Conservation (phyloP, 2,797 vertebrate genomes). For the Syngnathus acus region DNA sequence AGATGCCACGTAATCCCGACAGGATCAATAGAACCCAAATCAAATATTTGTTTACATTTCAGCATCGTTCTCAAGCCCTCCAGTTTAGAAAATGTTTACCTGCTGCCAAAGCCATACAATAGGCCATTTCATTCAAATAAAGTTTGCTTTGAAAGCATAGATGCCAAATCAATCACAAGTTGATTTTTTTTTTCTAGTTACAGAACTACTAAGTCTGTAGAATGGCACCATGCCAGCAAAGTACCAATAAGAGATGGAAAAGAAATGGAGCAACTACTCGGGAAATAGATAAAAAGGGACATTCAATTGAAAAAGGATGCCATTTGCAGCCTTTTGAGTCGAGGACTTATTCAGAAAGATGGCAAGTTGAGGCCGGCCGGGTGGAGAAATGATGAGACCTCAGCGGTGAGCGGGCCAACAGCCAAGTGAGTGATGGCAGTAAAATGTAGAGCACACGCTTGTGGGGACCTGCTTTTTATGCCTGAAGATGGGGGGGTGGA, state of each 20-base stretch:
- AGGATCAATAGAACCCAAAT: conserved; percentile 35
- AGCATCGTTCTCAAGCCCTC: conserved; percentile 15
- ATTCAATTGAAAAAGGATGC: conserved; percentile 23
- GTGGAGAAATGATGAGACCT: conserved; percentile 34
- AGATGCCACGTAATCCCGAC: conserved; percentile 24
- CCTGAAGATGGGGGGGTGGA: conserved; percentile 25
- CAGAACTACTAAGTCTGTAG: neutral
- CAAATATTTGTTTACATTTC: conserved; percentile 25
- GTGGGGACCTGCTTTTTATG: conserved; percentile 18
- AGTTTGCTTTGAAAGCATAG: conserved; percentile 5
- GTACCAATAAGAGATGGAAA: conserved; percentile 6
- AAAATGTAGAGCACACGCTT: conserved; percentile 28
- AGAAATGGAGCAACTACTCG: conserved; percentile 23
- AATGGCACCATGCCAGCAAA: conserved; percentile 12
- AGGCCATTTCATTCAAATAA: neutral
- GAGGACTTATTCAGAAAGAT: conserved; percentile 30
- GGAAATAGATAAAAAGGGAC: conserved; percentile 16
- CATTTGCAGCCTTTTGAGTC: conserved; percentile 38
- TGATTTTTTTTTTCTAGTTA: conserved; percentile 6
- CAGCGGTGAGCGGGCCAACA: conserved; percentile 28
- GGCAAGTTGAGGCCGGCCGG: conserved; percentile 41
- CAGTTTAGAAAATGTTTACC: conserved; percentile 15
- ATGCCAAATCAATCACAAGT: conserved; percentile 4
- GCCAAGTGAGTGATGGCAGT: conserved; percentile 35
- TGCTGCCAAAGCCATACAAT: conserved; percentile 9